Base-by-base conservation (phyloP, 2,113 vertebrate species). In the Alectura lathami region DNA sequence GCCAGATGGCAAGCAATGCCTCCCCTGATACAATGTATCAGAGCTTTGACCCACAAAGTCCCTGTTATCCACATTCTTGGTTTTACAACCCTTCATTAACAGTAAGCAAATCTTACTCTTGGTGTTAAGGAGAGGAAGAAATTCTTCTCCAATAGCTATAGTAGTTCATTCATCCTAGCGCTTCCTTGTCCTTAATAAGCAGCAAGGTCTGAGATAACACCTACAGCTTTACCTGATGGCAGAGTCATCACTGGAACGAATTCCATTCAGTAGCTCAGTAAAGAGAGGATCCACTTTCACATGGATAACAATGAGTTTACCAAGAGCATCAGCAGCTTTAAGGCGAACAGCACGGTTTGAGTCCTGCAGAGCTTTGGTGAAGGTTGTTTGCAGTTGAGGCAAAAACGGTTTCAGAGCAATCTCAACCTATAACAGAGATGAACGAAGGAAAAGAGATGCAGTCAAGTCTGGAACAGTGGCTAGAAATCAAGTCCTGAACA, bases 351-450 rank as follows among this genome's bases (percentile, higher is more conserved):
- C 98, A 1, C 99, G 98, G 94, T 99, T 99, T 1, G 99, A 98
- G 88, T 99, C 99, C 96, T 99, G 99, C 13, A 99, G 97, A 13
- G 99, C 99, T 97, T 99, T 99, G 54, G 99, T 98, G 97, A 99
- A 99, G 42, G 99, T 99, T 89, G 99, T 99, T 98, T 99, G 99
- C 77, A 99, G 96, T 86, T 99, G 99, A 32, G 99, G 99, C 96
- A 99, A 98, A 98, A 99, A 99, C 1, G 99, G 99, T 97, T 99
- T 99, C 97, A 99, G 96, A 72, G 98, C 99, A 66, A 99, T 99
- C 66, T 99, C 99, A 92, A 99, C 99, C 99, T 99, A 29, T 9
- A 51, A 6, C 57, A 74, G 80, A 86, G n/a, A 76, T 13, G 38
- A 53, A 76, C 69, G 57, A 70, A 42, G 10, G 15, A 45, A 47